Base-by-base conservation (phyloP, 2,797 vertebrate species). In the Phataginus tricuspis region DNA sequence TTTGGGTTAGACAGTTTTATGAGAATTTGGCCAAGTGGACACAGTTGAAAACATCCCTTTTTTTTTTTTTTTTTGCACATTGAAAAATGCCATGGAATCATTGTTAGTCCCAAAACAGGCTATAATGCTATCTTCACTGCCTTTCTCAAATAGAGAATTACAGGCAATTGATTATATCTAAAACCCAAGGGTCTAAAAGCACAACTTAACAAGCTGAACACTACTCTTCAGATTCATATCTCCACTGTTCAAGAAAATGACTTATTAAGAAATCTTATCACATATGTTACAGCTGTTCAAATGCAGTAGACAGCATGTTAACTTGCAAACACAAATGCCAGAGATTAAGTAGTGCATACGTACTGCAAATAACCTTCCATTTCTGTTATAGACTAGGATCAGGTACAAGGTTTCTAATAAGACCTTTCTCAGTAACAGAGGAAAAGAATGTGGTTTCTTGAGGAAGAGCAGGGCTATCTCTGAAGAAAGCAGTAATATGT, bases 321-420 rank as follows among this genome's bases (percentile, higher is more conserved):
- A 96, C 96, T 94, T 97, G 86, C 84, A 94, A 97, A 97, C 83
- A 97, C 91, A 96, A 97, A 97, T 97, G 96, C 88, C 84, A 93
- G 94, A 97, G 95, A 96, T 97, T 97, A 97, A 96, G 82, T 75
- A 86, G 57, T 55, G 57, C 45, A 87, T 82, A 84, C 5, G 55
- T 95, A 96, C 83, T 93, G 89, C 66, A 95, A 96, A 94, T 86
- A 95, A 92, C 21, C 86, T 96, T 94, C 78, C 66, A 53, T 72
- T 95, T 96, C 69, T 96, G 63, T 91, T 80, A 84, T n/a, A 97
- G 79, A 96, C 95, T 18, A 85, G 69, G 72, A 79, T 72, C 83
- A 77, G 61, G n/a, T 86, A 89, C 31, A 93, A 97, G 63, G 55
- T 53, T 93, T 93, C 69, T 51, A 86, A 59, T 42, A 79, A 95